Percentiles rank a stretch among this genome's conserved stretches.
These are phyloP conservation scores for Leptobrachium leishanense DNA, from an alignment of 2,113 vertebrate genomes.

Conservation along the genomic window DNA sequence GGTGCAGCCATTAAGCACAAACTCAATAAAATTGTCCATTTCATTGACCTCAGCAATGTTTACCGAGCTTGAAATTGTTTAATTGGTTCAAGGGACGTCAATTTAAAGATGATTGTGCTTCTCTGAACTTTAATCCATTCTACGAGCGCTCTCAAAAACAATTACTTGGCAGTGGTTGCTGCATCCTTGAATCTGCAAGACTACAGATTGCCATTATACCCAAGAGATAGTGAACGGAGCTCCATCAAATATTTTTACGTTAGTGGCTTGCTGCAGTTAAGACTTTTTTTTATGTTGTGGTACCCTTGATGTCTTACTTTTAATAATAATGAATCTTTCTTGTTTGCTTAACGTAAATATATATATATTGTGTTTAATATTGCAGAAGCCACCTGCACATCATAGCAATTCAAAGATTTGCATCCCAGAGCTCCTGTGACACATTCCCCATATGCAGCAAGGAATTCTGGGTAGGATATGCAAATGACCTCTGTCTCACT, in stretches of 20 bases:
- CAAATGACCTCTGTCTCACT: too few relatives aligned
- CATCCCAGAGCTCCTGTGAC: too few relatives aligned
- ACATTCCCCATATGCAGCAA: too few relatives aligned
- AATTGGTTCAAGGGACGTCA: conserved; percentile 38
- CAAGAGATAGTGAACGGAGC: conserved; percentile 8
- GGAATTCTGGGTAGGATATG: too few relatives aligned
- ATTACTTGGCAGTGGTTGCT: conserved; percentile 15
- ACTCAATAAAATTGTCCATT: conserved; percentile 41
- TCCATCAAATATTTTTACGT: neutral
- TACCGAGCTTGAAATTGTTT: conserved; percentile 46
- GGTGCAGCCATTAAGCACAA: conserved; percentile 38
- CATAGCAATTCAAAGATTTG: too few relatives aligned
- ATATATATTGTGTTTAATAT: too few relatives aligned
- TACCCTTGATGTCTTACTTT: too few relatives aligned
- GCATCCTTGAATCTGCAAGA: conserved; percentile 9
- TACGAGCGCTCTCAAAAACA: conserved; percentile 28
- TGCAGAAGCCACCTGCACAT: too few relatives aligned
- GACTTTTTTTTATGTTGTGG: too few relatives aligned
- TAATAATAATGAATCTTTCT: too few relatives aligned
- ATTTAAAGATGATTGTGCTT: conserved; percentile 44
- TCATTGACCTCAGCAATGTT: conserved; percentile 34
- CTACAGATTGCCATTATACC: neutral
- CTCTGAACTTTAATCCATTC: conserved; percentile 37
- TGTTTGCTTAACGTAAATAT: too few relatives aligned
- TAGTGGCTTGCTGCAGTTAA: too few relatives aligned